Conservation (phyloP, 2,113 vertebrate genomes). For the Oncorhynchus masou region DNA sequence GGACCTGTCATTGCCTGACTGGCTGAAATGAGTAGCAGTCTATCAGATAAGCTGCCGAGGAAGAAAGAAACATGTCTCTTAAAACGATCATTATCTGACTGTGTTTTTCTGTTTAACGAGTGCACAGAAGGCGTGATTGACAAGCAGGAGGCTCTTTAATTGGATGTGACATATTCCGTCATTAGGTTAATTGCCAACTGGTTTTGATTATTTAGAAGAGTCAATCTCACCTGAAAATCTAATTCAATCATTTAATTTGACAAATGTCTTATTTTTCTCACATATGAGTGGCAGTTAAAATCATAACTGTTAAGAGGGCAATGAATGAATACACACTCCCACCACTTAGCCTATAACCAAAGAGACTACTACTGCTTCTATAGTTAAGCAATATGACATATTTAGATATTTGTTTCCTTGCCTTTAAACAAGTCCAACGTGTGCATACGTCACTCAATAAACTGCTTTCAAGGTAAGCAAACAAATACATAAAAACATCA, state of each 20-base stretch:
- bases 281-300: neutral
- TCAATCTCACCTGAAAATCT: conserved; percentile 53
- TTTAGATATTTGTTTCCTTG: neutral
- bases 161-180: conserved; percentile 68
- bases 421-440: neutral
- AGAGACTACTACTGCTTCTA: neutral
- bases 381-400: neutral
- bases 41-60: conserved; percentile 67
- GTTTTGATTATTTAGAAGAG: conserved; percentile 57
- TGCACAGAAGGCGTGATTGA: conserved; percentile 50
- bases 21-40: conserved; percentile 59
- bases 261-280: conserved; percentile 28
- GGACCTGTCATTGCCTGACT: conserved; percentile 56
- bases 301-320: neutral
- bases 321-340: neutral
- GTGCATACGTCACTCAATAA: neutral
- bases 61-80: conserved; percentile 58
- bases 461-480: no score
- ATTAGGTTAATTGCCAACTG: conserved; percentile 73
- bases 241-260: conserved; percentile 56
- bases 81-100: conserved; percentile 56
- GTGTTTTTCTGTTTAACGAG: conserved; percentile 59
- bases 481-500: no score
- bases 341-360: neutral
- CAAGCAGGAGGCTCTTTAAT: conserved; percentile 57